These are phyloP conservation scores for Tachina lurida DNA, from an alignment of 2,888 invertebrate genomes.

Conservation along the genomic window DNA sequence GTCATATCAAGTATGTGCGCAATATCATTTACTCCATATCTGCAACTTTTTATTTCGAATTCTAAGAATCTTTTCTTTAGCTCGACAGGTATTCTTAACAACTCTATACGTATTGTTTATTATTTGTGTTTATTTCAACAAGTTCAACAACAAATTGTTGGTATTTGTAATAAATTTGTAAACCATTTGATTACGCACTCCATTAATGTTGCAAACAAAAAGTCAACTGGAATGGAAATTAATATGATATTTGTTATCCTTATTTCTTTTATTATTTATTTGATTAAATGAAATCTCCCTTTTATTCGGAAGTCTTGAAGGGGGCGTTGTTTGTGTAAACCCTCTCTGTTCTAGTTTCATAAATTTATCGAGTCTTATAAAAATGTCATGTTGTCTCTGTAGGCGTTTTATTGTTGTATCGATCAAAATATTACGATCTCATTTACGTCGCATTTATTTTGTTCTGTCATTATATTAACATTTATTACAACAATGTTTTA, in stretches of 20 bases:
- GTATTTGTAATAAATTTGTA: conserved; percentile 63
- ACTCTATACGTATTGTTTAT: conserved; percentile 1
- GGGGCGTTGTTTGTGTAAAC: conserved; percentile 58
- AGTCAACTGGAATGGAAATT: conserved; percentile 66
- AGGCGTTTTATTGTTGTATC: conserved; percentile 64
- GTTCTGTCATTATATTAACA: conserved; percentile 40
- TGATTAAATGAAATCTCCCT: conserved; percentile 24
- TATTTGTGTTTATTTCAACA: conserved; percentile 53
- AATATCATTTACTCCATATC: conserved; percentile 22
- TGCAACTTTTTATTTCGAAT: conserved; percentile 26
- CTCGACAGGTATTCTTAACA: conserved; percentile 63
- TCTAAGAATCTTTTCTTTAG: conserved; percentile 60
- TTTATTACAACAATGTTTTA: conserved; percentile 46
- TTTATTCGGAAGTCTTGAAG: conserved; percentile 34
- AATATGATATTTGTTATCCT: background rate
- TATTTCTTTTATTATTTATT: conserved; percentile 15
- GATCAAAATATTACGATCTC: conserved; percentile 55
- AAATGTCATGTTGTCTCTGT: conserved; percentile 51
- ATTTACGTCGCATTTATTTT: conserved; percentile 44
- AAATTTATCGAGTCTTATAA: conserved; percentile 40
- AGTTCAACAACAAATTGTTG: conserved; percentile 53
- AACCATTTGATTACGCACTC: conserved; percentile 53
- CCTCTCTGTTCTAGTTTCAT: conserved; percentile 61
- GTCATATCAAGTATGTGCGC: background rate
- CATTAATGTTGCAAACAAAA: conserved; percentile 57